Conservation (phyloP, 2,888 invertebrate genomes). For the Andrena marginata region DNA sequence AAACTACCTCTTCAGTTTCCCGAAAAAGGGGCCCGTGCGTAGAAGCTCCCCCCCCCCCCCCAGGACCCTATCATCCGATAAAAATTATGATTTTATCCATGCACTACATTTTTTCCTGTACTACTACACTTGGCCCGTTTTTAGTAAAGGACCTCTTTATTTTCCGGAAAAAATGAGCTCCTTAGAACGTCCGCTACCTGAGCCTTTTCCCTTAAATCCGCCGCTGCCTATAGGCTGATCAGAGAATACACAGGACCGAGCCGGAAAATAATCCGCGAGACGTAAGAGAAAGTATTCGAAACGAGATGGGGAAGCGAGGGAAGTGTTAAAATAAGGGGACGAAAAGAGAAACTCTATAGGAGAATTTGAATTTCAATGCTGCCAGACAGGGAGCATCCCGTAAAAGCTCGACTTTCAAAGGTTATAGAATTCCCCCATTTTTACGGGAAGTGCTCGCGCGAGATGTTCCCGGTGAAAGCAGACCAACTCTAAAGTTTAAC, state of each 20-base stretch:
- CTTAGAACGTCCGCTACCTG: too few relatives aligned
- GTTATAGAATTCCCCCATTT: background rate
- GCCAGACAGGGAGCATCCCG: background rate
- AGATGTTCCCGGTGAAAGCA: background rate
- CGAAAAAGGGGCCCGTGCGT: too few relatives aligned
- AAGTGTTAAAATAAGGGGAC: background rate
- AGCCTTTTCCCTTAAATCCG: too few relatives aligned
- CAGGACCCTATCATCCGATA: too few relatives aligned
- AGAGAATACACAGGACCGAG: background rate
- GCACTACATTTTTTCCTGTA: too few relatives aligned
- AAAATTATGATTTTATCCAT: too few relatives aligned
- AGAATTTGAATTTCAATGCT: slow-evolving; percentile 3
- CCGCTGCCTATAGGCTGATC: too few relatives aligned
- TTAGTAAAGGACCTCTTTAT: too few relatives aligned
- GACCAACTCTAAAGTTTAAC: slow-evolving; percentile 1
- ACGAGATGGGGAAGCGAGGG: background rate
- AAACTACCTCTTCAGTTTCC: too few relatives aligned
- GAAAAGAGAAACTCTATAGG: background rate
- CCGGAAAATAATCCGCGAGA: background rate
- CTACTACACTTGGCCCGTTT: too few relatives aligned
- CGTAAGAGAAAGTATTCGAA: background rate
- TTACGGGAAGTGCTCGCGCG: background rate
- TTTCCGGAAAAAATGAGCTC: too few relatives aligned
- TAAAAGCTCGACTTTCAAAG: background rate
- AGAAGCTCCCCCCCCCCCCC: too few relatives aligned